Evolutionary conservation across 2,888 invertebrate genomes (phyloP).

Genomic region (Epistrophella euchroma): DNA sequence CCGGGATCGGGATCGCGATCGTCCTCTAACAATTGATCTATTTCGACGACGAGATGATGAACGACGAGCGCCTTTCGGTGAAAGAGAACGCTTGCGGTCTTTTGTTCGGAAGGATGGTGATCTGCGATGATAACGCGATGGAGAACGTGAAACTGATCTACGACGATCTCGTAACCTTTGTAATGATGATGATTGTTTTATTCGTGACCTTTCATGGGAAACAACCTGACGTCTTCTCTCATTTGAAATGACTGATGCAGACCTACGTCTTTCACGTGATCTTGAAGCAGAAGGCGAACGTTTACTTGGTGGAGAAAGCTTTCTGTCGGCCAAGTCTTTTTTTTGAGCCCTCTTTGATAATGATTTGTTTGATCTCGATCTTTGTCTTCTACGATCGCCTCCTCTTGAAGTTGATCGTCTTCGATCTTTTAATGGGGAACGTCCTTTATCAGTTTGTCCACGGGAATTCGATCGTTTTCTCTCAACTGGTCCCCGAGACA

Average conservation of each 20-base stretch:
- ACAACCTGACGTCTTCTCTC: constrained; percentile 40
- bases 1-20: constrained; percentile 76
- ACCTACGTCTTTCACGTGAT: constrained; percentile 49
- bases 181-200: constrained; percentile 50
- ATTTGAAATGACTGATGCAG: constrained; percentile 32
- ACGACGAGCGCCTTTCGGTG: constrained; percentile 35
- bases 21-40: constrained; percentile 77
- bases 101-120: constrained; percentile 59
- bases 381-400: constrained; percentile 17
- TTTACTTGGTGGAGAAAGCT: constrained; percentile 15
- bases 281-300: constrained; percentile 44
- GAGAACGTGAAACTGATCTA: constrained; percentile 61
- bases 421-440: constrained; percentile 46
- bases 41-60: constrained; percentile 49
- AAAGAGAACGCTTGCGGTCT: constrained; percentile 60
- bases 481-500: constrained; percentile 2
- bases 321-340: neutral
- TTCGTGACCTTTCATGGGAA: constrained; percentile 37
- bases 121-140: constrained; percentile 54
- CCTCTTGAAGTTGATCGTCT: constrained; percentile 56
- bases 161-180: constrained; percentile 51
- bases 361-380: constrained; percentile 40
- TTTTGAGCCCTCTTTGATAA: neutral
- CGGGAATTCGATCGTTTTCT: constrained; percentile 47
- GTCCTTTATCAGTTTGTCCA: constrained; percentile 20